These are phyloP conservation scores for Hyppa rectilinea DNA, from an alignment of 2,888 invertebrate species.

Conservation along the genomic window DNA sequence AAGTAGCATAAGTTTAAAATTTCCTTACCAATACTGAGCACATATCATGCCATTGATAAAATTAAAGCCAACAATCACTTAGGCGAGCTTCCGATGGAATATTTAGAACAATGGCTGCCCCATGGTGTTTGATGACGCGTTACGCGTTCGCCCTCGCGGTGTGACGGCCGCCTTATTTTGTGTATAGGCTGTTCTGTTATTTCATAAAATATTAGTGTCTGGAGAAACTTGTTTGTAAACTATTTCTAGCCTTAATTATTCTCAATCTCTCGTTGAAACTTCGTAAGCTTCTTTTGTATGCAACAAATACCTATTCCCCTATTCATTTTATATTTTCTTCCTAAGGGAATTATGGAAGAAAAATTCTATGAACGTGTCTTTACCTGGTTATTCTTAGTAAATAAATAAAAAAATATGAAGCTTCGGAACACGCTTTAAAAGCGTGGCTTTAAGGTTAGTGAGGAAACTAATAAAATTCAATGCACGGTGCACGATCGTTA, in stretches of 20 bases:
- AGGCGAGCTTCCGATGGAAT: constrained; percentile 55
- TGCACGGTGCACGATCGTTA: constrained; percentile 44
- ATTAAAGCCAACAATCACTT: constrained; percentile 64
- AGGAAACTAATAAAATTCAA: constrained; percentile 54
- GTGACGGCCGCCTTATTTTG: constrained; percentile 62
- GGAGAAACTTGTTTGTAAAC: neutral
- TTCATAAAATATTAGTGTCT: neutral
- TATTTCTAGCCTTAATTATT: neutral
- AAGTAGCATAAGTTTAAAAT: neutral
- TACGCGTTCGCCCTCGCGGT: constrained; percentile 58
- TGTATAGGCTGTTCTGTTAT: constrained; percentile 48
- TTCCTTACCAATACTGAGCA: constrained; percentile 2
- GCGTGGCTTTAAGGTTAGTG: constrained; percentile 36
- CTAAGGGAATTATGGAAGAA: neutral
- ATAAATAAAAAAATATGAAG: constrained; percentile 8
- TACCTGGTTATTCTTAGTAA: neutral
- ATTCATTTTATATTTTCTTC: neutral
- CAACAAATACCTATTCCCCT: neutral
- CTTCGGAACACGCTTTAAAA: constrained; percentile 6
- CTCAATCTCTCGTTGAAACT: neutral
- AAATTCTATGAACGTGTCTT: neutral
- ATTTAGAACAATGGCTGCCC: constrained; percentile 62
- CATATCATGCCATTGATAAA: constrained; percentile 40
- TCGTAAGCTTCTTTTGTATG: no score
- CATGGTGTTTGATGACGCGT: constrained; percentile 64